Evolutionary conservation across 2,797 vertebrate genomes (phyloP), one percentile per base, ranked within the genome.

Genomic region (Pachyuromys duprasi): DNA sequence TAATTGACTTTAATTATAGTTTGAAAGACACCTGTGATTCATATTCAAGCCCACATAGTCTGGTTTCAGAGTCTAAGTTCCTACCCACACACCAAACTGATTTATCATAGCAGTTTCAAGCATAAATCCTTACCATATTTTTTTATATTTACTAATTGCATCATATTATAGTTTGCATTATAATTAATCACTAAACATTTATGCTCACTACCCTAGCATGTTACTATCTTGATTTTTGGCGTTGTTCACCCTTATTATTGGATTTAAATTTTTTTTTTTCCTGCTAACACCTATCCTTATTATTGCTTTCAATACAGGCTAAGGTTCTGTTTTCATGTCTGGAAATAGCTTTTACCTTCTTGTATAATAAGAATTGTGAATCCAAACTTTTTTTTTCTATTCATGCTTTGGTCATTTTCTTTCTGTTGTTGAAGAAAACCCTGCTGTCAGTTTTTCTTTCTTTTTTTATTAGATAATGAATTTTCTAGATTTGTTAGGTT

Each of bases 1-100:
- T 90, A 89, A 75, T 62, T 86, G 63, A 82, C 57, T 93, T 78
- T 90, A 89, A 72, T 76, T 95, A 75, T 75, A 86, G 76, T 74
- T 92, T 90, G 65, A 87, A 45, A 49, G 83, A 33, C n/a, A 69
- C 26, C 26, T 86, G 84, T 86, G 26, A 67, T 91, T 97, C 53
- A 4, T 83, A 63, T 80, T 91, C 67, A 84, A 63, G 69, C 53
- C 67, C 53, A 84, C 62, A 87, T 17, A 70, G 82, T 83, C 76
- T 76, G 8, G 24, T 45, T 84, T 90, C 39, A 87, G 60, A 84
- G 36, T 79, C 31, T 88, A 0, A 57, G 26, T 7, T 95, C 65
- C 84, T 72, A 88, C 45, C 53, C 39, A 72, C 60, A 72, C 3
- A 3, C 20, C 86, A 39, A 72, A 76, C 42, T 90, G 8, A 70